phyloP scores from a whole-genome alignment of 2,888 invertebrate species.

The Andrena bucephala region DNA sequence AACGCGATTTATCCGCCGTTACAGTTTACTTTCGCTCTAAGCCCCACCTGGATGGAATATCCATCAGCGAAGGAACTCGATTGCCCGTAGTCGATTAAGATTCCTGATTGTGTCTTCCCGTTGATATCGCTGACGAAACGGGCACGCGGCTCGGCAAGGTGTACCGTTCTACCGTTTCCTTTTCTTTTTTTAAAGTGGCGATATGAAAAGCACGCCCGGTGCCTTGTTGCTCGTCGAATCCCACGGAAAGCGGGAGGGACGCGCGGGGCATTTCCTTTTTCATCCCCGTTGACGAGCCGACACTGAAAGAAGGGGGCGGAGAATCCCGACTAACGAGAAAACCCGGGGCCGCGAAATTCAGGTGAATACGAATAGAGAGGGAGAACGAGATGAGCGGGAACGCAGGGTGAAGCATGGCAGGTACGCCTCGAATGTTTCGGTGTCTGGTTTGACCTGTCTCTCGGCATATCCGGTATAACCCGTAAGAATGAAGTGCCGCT shows the following conservation, averaged over 20 bases:
- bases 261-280: constrained; percentile 38
- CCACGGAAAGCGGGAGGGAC: constrained; percentile 9
- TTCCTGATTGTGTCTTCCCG: constrained; percentile 2
- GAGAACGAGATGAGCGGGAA: constrained; percentile 11
- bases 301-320: constrained; percentile 45
- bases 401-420: constrained; percentile 34
- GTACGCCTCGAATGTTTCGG: constrained; percentile 55
- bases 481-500: constrained; percentile 63
- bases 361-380: constrained; percentile 41
- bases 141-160: too few species aligned
- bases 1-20: constrained; percentile 8
- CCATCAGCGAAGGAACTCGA: neutral
- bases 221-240: constrained; percentile 27
- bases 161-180: too few species aligned
- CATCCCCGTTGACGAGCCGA: constrained; percentile 50
- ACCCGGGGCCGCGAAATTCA: constrained; percentile 48
- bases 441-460: constrained; percentile 61
- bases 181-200: constrained; percentile 26
- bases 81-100: neutral
- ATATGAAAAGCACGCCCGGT: constrained; percentile 27
- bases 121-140: neutral
- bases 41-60: neutral
- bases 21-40: neutral
- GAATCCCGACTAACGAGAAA: constrained; percentile 51
- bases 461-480: constrained; percentile 42